Evolutionary conservation across 2,797 vertebrate species (phyloP), one percentile per base, ranked within the genome.

Genomic region (Nannoperca australis): DNA sequence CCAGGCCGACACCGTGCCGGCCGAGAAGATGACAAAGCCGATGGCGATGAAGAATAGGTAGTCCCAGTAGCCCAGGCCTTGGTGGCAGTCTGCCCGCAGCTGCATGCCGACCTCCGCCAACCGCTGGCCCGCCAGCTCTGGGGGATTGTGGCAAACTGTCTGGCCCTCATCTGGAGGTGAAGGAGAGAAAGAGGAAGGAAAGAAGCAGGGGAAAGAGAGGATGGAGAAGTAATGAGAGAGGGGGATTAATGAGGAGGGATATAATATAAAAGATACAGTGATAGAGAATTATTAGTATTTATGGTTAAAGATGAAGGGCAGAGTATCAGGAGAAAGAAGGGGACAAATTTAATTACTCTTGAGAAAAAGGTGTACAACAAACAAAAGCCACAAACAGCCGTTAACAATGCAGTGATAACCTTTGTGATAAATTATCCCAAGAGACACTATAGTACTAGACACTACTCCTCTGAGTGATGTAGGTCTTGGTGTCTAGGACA

Each of bases 21-120:
- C 97, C 0, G 96, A 95, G 92, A 99, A 99, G 90, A 99, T 99
- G 89, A 97, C 94, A 76, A 98, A 97, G 88, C 98, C 97, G 5
- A 99, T 88, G 62, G 97, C 95, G 60, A 97, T 95, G 89, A 99
- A 95, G 92, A 99, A 99, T 83, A 97, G 79, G 88, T 98, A 99
- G 95, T 99, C 98, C 81, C 89, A 95, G 89, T 94, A 93, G 79
- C 96, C 90, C 74, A 99, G 93, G 73, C 95, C 96, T 27, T 96
- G 96, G 93, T 97, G 95, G 92, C 97, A 99, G 91, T 94, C 96
- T 40, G 93, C 92, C 50, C 94, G 95, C 71, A 99, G 95, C 65
- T 97, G 95, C 89, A 96, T 94, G 79, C 96, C 95, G 44, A 95
- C 96, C 58, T 95, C 95, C 24, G 94, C 94, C 1, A 96, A 74